Conservation (phyloP, 2,888 invertebrate species). For the Heteromurus nitidus region DNA sequence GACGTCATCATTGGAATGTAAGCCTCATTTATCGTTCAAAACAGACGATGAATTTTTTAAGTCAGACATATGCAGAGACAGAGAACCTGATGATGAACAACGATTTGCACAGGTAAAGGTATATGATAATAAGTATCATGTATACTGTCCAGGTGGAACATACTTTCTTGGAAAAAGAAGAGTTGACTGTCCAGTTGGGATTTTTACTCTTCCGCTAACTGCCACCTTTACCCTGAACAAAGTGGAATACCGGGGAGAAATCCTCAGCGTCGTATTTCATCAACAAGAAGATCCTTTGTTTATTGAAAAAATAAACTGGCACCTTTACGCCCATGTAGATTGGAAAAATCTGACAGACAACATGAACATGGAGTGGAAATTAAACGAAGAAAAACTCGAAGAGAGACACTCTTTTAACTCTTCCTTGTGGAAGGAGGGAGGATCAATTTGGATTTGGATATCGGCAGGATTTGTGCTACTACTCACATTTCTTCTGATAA, state of each 20-base stretch:
- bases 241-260: conserved; percentile 34
- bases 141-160: conserved; percentile 46
- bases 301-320: conserved; percentile 20
- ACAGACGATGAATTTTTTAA: neutral
- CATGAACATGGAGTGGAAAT: neutral
- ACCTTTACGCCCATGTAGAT: conserved; percentile 13
- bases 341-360: neutral
- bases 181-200: conserved; percentile 37
- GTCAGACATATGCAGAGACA: neutral
- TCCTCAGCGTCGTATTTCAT: conserved; percentile 24
- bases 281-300: conserved; percentile 29
- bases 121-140: conserved; percentile 41
- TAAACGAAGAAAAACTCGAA: too few relatives aligned
- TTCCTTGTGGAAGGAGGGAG: too few relatives aligned
- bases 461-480: too few relatives aligned
- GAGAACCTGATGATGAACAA: neutral
- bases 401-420: too few relatives aligned
- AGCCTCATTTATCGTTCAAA: conserved; percentile 9
- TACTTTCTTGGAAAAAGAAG: conserved; percentile 36
- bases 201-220: conserved; percentile 46
- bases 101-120: conserved; percentile 57
- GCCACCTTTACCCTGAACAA: conserved; percentile 50
- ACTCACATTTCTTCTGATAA: too few relatives aligned
- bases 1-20: conserved; percentile 6
- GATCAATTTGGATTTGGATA: too few relatives aligned